These are phyloP conservation scores for Xiphias gladius DNA, from an alignment of 2,113 vertebrate genomes.

Conservation along the genomic window DNA sequence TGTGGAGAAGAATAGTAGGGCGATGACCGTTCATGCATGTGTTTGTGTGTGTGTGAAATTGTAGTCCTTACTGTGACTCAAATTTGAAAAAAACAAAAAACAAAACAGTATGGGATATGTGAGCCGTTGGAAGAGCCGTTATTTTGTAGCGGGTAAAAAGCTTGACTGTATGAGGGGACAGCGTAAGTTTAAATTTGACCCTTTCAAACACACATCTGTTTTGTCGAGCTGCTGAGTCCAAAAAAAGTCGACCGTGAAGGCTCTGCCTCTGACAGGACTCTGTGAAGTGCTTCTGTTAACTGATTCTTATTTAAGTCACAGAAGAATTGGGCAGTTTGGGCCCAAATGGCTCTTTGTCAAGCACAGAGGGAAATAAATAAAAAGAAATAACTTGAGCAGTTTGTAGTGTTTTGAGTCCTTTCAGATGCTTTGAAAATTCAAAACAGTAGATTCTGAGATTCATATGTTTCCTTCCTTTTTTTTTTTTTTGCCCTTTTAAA, in stretches of 20 bases:
- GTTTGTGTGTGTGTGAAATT: conserved; percentile 44
- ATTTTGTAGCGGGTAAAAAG: conserved; percentile 7
- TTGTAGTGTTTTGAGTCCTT: background rate
- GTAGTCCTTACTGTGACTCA: conserved; percentile 14
- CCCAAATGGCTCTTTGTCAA: background rate
- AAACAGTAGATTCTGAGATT: background rate
- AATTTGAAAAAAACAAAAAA: background rate
- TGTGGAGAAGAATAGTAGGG: conserved; percentile 84
- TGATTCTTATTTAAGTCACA: background rate
- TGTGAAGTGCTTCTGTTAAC: background rate
- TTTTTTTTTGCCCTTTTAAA: no score
- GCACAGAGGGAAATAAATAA: background rate
- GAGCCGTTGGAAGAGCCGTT: conserved; percentile 35
- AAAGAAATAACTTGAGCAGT: background rate
- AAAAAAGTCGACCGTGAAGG: background rate
- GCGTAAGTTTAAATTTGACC: conserved; percentile 50
- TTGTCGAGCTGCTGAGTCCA: conserved; percentile 1
- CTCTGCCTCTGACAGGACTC: background rate
- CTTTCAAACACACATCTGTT: conserved; percentile 4
- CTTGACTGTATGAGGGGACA: background rate
- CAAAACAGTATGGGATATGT: background rate
- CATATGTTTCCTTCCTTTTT: background rate
- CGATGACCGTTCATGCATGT: conserved; percentile 58
- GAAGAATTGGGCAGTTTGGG: background rate
- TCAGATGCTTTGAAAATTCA: background rate